These are phyloP conservation scores for Ficedula albicollis DNA, from an alignment of 2,797 vertebrate genomes.

Conservation along the genomic window DNA sequence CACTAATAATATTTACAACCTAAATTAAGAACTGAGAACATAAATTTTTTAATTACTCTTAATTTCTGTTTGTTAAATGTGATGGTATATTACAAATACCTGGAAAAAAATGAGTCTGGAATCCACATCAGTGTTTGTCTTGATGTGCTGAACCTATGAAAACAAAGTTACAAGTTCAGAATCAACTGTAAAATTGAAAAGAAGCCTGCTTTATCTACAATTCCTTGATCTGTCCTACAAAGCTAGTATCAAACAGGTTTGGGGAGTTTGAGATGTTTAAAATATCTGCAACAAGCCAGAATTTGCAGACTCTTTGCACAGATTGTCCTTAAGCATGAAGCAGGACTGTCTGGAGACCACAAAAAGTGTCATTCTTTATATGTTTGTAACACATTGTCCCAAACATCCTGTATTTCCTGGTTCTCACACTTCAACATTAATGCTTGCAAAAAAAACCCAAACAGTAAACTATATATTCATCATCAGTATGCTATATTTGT, in stretches of 20 bases:
- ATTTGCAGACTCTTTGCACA: neutral
- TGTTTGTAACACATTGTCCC: neutral
- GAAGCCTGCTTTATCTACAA: neutral
- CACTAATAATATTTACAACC: neutral
- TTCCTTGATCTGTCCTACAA: neutral
- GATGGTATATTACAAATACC: conserved; percentile 76
- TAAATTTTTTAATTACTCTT: neutral
- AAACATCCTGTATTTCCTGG: neutral
- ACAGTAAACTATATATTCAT: neutral
- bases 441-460: neutral
- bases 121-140: conserved; percentile 99
- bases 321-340: neutral
- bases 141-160: conserved; percentile 93
- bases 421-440: neutral
- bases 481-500: neutral
- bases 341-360: neutral
- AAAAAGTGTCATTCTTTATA: neutral
- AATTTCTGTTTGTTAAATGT: neutral
- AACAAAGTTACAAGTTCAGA: conserved; percentile 22
- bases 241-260: neutral
- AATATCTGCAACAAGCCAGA: neutral
- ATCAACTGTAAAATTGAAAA: neutral
- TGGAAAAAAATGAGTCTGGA: conserved; percentile 99
- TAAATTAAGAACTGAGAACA: neutral
- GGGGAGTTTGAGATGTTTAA: neutral